A percentile compares a stretch with the other conserved stretches of the same genome.
Evolutionary conservation across 1,140 invertebrate genomes (phyloP).

Genomic region (Tetragnatha versicolor): DNA sequence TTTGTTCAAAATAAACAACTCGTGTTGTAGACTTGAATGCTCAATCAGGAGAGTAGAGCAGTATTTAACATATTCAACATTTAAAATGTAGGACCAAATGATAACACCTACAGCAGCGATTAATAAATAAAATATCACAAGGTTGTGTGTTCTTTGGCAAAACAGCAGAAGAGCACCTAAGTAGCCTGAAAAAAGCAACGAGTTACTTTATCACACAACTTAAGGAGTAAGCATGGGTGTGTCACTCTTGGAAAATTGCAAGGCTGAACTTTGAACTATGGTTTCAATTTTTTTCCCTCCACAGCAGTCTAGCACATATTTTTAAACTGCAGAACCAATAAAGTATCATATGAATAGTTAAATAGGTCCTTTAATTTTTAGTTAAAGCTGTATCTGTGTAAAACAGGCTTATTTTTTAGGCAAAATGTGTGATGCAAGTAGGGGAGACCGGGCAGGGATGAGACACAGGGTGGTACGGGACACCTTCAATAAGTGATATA

Average conservation of each 20-base stretch:
- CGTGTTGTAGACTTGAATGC: slow-evolving; percentile 51
- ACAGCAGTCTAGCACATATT: not conserved
- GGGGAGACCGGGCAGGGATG: no score
- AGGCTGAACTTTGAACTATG: not conserved
- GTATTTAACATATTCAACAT: slow-evolving; percentile 59
- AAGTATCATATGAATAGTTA: not conserved
- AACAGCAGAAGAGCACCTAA: slow-evolving; percentile 79
- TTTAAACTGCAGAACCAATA: not conserved
- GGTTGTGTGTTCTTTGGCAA: slow-evolving; percentile 80
- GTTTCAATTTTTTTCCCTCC: not conserved
- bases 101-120: slow-evolving; percentile 79
- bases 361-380: not conserved
- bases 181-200: slow-evolving; percentile 74
- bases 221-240: not conserved
- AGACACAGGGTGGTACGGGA: no score
- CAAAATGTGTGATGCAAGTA: no score
- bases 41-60: slow-evolving; percentile 42
- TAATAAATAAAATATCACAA: slow-evolving; percentile 86
- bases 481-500: no score
- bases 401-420: no score
- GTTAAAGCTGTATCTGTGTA: no score
- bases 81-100: slow-evolving; percentile 76
- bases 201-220: no score
- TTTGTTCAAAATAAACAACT: slow-evolving; percentile 49
- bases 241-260: not conserved